These are phyloP conservation scores for Linurgus olivaceus DNA, from an alignment of 2,797 vertebrate genomes.

Conservation along the genomic window DNA sequence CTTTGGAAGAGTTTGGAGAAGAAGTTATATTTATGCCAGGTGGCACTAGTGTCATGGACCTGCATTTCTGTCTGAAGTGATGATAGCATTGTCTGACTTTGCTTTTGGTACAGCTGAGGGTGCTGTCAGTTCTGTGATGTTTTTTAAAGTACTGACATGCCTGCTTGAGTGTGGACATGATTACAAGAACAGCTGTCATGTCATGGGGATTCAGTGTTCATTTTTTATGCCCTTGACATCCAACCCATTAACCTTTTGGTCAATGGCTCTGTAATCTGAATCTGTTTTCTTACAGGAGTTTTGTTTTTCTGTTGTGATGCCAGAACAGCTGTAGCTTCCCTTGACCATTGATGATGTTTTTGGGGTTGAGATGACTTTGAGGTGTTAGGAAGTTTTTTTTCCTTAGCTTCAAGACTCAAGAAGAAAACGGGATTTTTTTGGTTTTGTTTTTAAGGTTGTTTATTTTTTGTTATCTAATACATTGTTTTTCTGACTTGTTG, in stretches of 20 bases:
- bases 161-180: neutral
- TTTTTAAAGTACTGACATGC: neutral
- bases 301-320: neutral
- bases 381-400: no score
- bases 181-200: neutral
- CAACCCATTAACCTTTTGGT: neutral
- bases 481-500: no score
- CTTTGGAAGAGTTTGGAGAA: neutral
- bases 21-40: accelerated
- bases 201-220: neutral
- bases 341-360: neutral
- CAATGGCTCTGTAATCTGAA: neutral
- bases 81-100: neutral
- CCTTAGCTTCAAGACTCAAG: no score
- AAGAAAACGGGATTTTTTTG: no score
- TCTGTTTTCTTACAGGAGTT: neutral
- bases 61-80: neutral
- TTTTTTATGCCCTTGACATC: neutral
- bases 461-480: no score
- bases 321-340: neutral
- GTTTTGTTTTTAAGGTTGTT: no score
- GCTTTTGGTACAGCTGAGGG: neutral
- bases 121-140: neutral
- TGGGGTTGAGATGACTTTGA: no score
- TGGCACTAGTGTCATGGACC: neutral